Conservation (phyloP, 2,113 vertebrate genomes). For the Aythya baeri region DNA sequence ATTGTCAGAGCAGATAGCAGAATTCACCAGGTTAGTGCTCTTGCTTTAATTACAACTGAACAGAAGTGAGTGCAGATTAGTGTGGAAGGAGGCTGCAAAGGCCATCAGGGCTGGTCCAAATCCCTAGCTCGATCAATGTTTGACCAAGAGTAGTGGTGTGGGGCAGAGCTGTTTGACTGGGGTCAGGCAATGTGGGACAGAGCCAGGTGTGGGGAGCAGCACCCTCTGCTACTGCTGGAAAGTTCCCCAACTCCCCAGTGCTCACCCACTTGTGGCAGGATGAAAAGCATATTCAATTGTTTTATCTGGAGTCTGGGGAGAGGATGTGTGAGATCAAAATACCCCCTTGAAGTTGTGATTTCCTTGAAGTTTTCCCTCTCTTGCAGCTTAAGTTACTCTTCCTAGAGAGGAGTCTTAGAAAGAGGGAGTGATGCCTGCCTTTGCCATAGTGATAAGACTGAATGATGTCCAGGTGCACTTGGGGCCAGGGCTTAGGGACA, state of each 20-base stretch:
- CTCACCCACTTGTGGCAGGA: neutral
- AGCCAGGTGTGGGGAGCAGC: neutral
- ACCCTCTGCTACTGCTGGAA: neutral
- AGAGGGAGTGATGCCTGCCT: neutral
- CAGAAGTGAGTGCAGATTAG: neutral
- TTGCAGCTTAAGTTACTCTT: neutral
- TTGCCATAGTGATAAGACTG: rapidly evolving
- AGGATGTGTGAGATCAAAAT: neutral
- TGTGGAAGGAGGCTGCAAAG: neutral
- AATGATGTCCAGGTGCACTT: neutral
- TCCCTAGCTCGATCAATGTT: neutral
- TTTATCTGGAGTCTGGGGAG: neutral
- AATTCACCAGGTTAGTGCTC: neutral
- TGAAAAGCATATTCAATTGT: constrained; percentile 14
- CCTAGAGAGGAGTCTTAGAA: neutral
- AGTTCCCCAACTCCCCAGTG: neutral
- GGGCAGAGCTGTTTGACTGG: neutral
- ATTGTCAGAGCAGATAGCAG: neutral
- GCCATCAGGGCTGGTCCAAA: neutral
- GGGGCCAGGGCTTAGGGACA: neutral
- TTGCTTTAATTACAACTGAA: constrained; percentile 13
- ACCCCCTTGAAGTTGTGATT: neutral
- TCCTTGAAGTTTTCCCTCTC: neutral
- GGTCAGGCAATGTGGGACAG: neutral
- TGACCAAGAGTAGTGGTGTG: neutral